Evolutionary conservation across 2,113 vertebrate species (phyloP).

Genomic region (Tympanuchus pallidicinctus): DNA sequence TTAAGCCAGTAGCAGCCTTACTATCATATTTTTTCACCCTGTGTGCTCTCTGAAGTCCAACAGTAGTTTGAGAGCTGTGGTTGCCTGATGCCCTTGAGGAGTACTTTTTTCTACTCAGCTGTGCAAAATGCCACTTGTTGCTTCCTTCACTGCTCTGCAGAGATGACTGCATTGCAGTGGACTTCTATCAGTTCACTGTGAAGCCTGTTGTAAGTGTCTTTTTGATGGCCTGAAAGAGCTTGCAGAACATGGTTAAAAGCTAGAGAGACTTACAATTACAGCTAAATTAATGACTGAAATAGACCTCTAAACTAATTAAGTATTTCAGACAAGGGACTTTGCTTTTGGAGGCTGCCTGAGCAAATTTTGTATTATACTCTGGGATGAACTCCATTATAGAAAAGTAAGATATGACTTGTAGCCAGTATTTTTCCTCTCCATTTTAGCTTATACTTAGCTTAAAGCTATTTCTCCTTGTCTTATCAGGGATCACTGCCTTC

Average conservation of each 20-base stretch:
- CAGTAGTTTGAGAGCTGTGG: neutral
- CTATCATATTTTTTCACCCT: neutral
- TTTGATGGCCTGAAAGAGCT: slow-evolving; percentile 44
- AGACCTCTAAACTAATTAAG: neutral
- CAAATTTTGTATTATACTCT: neutral
- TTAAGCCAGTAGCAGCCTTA: neutral
- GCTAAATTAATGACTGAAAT: slow-evolving; percentile 21
- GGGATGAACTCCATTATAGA: neutral
- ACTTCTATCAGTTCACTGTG: slow-evolving; percentile 16
- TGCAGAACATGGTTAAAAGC: slow-evolving; percentile 33
- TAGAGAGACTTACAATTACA: slow-evolving; percentile 39
- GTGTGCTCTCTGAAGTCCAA: neutral
- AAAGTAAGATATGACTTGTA: neutral
- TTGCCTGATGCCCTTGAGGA: slow-evolving; percentile 51
- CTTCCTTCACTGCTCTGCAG: slow-evolving; percentile 58
- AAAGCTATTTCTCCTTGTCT: too few relatives aligned
- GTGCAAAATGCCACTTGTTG: slow-evolving; percentile 59
- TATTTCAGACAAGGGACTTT: slow-evolving; percentile 17
- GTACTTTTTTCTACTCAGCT: slow-evolving; percentile 56
- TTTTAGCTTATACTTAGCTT: neutral
- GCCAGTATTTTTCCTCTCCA: neutral
- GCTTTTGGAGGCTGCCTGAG: neutral
- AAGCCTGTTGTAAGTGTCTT: slow-evolving; percentile 32
- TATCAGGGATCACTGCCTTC: neutral
- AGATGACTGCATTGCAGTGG: slow-evolving; percentile 64